These are phyloP conservation scores for human (Homo sapiens) DNA, from an alignment of 2,113 vertebrate genomes.

Conservation along the genomic window DNA sequence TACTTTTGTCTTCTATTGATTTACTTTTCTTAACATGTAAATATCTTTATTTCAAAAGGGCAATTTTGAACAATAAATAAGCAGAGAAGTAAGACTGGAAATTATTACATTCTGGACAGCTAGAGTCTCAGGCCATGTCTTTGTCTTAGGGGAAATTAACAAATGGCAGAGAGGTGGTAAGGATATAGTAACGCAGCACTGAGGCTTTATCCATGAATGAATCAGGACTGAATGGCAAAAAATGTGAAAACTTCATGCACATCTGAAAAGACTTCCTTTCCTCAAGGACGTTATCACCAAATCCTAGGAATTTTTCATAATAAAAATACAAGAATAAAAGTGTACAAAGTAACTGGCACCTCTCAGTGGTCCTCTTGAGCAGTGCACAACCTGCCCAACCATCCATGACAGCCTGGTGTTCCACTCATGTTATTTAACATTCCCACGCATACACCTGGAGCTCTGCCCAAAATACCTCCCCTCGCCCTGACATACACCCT, in stretches of 20 bases:
- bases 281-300: not conserved
- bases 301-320: not conserved
- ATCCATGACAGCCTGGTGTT: not conserved
- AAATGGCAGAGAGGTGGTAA: not conserved
- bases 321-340: not conserved
- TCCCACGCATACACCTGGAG: not conserved
- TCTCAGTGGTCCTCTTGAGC: not conserved
- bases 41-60: not conserved
- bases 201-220: not conserved
- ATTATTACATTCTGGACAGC: not conserved
- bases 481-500: fast-evolving
- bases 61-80: not conserved
- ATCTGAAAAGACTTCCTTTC: not conserved
- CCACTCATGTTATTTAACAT: not conserved
- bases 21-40: not conserved
- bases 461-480: not conserved
- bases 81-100: not conserved
- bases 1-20: not conserved
- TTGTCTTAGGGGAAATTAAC: not conserved
- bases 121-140: not conserved
- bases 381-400: not conserved
- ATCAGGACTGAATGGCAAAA: not conserved
- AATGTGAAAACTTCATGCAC: not conserved
- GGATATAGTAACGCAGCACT: not conserved
- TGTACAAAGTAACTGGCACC: not conserved